Evolutionary conservation across 2,888 invertebrate species (phyloP).

Genomic region (Laothoe populi): DNA sequence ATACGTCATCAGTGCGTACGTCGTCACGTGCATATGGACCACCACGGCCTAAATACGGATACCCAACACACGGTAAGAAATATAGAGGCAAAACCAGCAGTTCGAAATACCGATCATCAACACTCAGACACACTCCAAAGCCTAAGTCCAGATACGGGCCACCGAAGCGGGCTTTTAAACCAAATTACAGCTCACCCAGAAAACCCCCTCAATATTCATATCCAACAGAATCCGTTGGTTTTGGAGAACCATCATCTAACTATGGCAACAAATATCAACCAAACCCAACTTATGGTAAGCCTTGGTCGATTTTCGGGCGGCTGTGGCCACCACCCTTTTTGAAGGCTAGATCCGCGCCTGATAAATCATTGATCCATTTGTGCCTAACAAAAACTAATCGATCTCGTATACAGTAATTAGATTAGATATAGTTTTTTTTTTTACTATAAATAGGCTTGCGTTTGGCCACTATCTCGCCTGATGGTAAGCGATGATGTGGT

Average conservation of each 20-base stretch:
- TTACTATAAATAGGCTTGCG: no score
- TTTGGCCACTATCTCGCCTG: no score
- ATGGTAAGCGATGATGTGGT: no score
- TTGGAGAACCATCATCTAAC: constrained; percentile 68
- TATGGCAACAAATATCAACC: constrained; percentile 42
- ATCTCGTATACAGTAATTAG: no score
- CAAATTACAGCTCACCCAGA: constrained; percentile 49
- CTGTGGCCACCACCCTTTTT: no score
- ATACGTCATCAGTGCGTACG: no score
- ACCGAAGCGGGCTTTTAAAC: constrained; percentile 45
- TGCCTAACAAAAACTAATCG: no score
- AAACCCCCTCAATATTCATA: constrained; percentile 42
- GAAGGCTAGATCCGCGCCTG: no score
- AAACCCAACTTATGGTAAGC: constrained; percentile 54
- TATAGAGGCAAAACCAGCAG: constrained; percentile 48
- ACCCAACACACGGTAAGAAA: constrained; percentile 54
- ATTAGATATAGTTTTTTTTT: no score
- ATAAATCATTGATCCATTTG: no score
- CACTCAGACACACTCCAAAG: constrained; percentile 47
- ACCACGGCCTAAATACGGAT: constrained; percentile 52
- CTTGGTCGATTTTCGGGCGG: no score
- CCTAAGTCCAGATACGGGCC: constrained; percentile 51
- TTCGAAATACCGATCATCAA: constrained; percentile 49
- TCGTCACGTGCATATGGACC: no score
- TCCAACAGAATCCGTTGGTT: constrained; percentile 53